phyloP scores from a whole-genome alignment of 2,113 vertebrate species.

The Oncorhynchus masou region DNA sequence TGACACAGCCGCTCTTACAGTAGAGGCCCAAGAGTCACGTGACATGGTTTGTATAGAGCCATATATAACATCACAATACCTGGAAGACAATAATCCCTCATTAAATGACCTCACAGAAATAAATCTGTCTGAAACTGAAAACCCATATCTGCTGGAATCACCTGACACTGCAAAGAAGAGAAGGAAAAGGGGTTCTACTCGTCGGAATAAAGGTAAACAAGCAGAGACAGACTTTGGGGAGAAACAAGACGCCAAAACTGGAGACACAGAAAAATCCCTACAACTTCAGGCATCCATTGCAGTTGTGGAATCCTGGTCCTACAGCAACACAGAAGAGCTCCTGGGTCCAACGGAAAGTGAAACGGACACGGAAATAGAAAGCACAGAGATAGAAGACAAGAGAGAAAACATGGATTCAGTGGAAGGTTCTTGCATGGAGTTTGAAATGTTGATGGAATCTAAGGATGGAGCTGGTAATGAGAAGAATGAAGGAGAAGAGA shows the following conservation, averaged over 20 bases:
- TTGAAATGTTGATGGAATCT: neutral
- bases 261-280: too few species aligned
- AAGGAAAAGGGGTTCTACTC: conserved; percentile 20
- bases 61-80: neutral
- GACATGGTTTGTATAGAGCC: neutral
- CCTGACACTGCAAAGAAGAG: neutral
- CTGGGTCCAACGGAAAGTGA: too few species aligned
- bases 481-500: neutral
- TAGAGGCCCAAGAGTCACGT: neutral
- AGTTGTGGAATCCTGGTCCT: too few species aligned
- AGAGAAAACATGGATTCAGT: neutral
- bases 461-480: neutral
- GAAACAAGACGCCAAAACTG: too few species aligned
- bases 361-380: neutral
- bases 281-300: too few species aligned
- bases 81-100: too few species aligned
- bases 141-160: neutral
- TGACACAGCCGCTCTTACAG: too few species aligned
- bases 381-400: neutral
- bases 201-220: neutral
- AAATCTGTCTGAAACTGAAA: too few species aligned
- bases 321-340: too few species aligned
- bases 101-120: too few species aligned
- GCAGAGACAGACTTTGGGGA: too few species aligned
- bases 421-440: neutral